phyloP scores from a whole-genome alignment of 2,888 invertebrate species.

The Eupithecia tripunctaria region DNA sequence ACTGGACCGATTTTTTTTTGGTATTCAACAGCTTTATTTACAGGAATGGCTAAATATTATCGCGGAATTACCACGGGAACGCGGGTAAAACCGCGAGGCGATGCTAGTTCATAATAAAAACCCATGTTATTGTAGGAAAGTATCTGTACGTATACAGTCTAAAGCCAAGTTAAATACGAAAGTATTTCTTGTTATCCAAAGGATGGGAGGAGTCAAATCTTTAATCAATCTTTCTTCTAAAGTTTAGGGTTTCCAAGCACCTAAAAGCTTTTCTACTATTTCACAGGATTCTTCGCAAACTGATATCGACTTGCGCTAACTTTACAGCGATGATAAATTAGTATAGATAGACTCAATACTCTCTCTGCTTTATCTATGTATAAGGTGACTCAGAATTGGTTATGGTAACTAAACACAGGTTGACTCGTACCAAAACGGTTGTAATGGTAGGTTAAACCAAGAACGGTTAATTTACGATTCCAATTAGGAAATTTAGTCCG shows the following conservation, averaged over 20 bases:
- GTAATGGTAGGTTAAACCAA: not conserved
- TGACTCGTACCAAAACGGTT: not conserved
- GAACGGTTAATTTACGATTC: not conserved
- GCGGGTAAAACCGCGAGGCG: too few relatives aligned
- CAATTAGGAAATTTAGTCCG: not conserved
- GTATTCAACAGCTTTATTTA: too few relatives aligned
- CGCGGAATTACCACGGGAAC: too few relatives aligned
- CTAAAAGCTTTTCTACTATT: conserved; percentile 45
- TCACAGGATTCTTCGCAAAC: conserved; percentile 37
- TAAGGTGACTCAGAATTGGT: not conserved
- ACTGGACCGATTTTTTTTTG: too few relatives aligned
- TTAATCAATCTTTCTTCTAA: conserved; percentile 45
- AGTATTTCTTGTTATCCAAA: not conserved
- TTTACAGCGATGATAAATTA: conserved; percentile 38
- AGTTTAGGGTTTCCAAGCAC: conserved; percentile 42
- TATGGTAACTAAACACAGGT: not conserved
- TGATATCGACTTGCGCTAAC: conserved; percentile 44
- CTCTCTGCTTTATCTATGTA: conserved; percentile 14
- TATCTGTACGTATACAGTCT: not conserved
- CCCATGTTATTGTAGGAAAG: not conserved
- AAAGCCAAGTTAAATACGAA: not conserved
- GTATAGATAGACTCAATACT: conserved; percentile 28
- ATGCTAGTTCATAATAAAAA: too few relatives aligned
- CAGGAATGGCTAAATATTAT: too few relatives aligned
- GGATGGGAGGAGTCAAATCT: conserved; percentile 33